phyloP scores from a whole-genome alignment of 2,888 invertebrate genomes.

The Morpho deidamia region DNA sequence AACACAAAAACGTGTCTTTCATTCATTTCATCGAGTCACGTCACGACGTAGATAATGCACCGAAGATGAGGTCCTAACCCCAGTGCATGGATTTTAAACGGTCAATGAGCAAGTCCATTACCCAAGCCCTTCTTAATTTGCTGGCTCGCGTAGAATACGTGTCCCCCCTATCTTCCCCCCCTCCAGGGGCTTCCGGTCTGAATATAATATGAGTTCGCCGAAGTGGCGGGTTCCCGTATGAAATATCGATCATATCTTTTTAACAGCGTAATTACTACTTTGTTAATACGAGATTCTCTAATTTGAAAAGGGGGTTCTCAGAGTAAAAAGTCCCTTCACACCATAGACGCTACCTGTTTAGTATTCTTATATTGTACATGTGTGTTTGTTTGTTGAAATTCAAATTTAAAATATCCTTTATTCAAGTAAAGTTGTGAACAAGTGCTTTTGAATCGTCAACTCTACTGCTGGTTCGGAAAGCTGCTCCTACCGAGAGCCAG shows the following conservation, averaged over 20 bases:
- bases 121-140: constrained; percentile 11
- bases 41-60: too few relatives aligned
- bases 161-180: background rate
- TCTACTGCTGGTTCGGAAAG: too few relatives aligned
- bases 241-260: constrained; percentile 5
- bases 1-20: too few relatives aligned
- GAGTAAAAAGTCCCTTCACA: background rate
- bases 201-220: constrained; percentile 29
- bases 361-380: too few relatives aligned
- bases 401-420: too few relatives aligned
- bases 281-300: background rate
- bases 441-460: too few relatives aligned
- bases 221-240: background rate
- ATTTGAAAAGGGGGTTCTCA: background rate
- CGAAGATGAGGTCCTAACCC: background rate
- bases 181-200: constrained; percentile 30
- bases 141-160: constrained; percentile 8
- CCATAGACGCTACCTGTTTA: background rate
- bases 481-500: too few relatives aligned
- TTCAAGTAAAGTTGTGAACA: too few relatives aligned
- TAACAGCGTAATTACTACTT: constrained; percentile 1
- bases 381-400: too few relatives aligned
- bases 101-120: constrained; percentile 9
- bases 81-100: constrained; percentile 4
- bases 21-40: too few relatives aligned